A percentile compares a stretch with the other conserved stretches of the same genome.
Conservation (phyloP, 1,140 invertebrate genomes). For the Monochamus saltuarius region DNA sequence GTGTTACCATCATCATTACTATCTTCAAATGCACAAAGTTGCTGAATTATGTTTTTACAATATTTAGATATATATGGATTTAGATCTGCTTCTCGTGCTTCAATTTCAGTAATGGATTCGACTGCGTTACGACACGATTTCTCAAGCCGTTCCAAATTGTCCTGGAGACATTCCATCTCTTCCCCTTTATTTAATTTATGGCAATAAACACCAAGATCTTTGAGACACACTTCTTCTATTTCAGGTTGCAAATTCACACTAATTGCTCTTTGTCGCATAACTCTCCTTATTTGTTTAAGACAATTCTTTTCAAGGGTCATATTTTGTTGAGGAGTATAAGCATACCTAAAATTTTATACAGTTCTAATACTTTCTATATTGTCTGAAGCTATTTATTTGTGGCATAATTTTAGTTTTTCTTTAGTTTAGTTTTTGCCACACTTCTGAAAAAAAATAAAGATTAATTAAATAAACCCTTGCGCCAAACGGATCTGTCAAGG, state of each 20-base stretch:
- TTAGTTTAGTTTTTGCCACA: too few relatives aligned
- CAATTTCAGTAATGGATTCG: conserved; percentile 86
- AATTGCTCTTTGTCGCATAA: conserved; percentile 89
- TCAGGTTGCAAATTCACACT: conserved; percentile 92
- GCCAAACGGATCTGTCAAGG: too few relatives aligned
- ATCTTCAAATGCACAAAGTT: conserved; percentile 72
- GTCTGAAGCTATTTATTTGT: too few relatives aligned
- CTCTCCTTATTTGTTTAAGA: conserved; percentile 79
- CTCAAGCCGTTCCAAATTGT: conserved; percentile 73
- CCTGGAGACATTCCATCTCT: conserved; percentile 91
- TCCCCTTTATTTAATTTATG: conserved; percentile 80
- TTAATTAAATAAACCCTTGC: too few relatives aligned
- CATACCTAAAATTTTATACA: conserved; percentile 58
- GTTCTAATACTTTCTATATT: too few relatives aligned
- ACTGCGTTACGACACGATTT: conserved; percentile 43
- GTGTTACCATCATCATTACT: conserved; percentile 80
- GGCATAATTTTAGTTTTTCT: too few relatives aligned
- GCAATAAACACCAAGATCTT: conserved; percentile 82
- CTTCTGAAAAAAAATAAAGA: too few relatives aligned
- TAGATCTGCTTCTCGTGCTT: conserved; percentile 81
- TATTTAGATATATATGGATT: conserved; percentile 82
- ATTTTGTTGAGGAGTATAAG: conserved; percentile 71
- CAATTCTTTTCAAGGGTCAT: conserved; percentile 65
- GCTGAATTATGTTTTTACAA: conserved; percentile 81
- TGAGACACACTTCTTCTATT: conserved; percentile 87